Conservation (phyloP, 2,888 invertebrate genomes). For the Trachelus troglodyta region DNA sequence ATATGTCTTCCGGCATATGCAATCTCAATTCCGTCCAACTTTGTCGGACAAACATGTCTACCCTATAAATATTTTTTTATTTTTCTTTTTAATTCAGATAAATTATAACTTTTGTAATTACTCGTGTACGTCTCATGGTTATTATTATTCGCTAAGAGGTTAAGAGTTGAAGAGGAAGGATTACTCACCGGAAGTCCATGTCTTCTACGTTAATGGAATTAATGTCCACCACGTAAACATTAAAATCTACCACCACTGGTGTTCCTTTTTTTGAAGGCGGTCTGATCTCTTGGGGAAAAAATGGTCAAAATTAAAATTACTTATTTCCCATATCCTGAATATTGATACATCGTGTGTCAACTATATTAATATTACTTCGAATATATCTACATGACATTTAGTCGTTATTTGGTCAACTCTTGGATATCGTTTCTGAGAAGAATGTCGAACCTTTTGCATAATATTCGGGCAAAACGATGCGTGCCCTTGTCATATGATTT, state of each 20-base stretch:
- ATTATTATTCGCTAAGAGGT: background rate
- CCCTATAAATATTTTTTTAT: constrained; percentile 67
- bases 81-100: background rate
- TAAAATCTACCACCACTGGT: constrained; percentile 82
- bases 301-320: background rate
- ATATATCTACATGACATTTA: constrained; percentile 17
- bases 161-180: background rate
- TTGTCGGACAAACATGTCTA: constrained; percentile 87
- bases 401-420: constrained; percentile 6
- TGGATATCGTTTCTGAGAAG: background rate
- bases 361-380: constrained; percentile 9
- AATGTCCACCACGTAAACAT: constrained; percentile 86
- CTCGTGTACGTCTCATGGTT: background rate
- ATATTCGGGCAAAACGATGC: constrained; percentile 77
- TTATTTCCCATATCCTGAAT: background rate
- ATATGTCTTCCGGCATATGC: constrained; percentile 80
- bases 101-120: background rate
- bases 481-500: constrained; percentile 71
- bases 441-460: constrained; percentile 77
- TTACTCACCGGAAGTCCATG: constrained; percentile 84
- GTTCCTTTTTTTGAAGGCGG: constrained; percentile 79
- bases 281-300: constrained; percentile 83
- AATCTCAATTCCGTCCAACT: constrained; percentile 84
- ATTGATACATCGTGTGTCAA: background rate
- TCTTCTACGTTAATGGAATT: constrained; percentile 90